Evolutionary conservation across 53 echinoderm and acorn worm genomes (phyloP).

Genomic region (Antedon mediterranea): DNA sequence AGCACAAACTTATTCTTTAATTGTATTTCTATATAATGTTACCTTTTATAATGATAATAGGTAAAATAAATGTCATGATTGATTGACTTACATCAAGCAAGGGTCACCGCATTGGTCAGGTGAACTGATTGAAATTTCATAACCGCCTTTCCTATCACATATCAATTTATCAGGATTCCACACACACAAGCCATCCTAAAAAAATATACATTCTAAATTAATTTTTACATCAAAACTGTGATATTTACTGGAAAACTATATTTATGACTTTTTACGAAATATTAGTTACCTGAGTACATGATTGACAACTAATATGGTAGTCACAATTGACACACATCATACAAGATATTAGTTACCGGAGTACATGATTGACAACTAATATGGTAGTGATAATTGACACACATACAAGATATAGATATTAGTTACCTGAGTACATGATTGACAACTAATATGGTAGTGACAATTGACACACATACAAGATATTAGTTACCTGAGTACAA

Average conservation of each 20-base stretch:
- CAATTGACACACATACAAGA: too few relatives aligned
- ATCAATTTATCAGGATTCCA: slow-evolving; percentile 30
- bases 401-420: too few relatives aligned
- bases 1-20: too few relatives aligned
- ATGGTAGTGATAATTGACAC: slow-evolving; percentile 39
- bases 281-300: too few relatives aligned
- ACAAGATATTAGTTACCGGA: slow-evolving; percentile 23
- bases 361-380: slow-evolving; percentile 54
- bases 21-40: too few relatives aligned
- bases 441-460: too few relatives aligned
- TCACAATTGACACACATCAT: background rate
- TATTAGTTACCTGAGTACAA: too few relatives aligned
- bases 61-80: background rate
- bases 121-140: slow-evolving; percentile 15
- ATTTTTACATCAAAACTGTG: background rate
- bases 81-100: slow-evolving; percentile 56
- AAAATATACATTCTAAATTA: background rate
- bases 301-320: too few relatives aligned
- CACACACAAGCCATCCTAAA: slow-evolving; percentile 68
- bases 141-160: slow-evolving; percentile 53
- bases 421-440: too few relatives aligned
- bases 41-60: background rate
- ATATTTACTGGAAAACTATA: background rate
- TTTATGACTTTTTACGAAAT: background rate
- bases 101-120: slow-evolving; percentile 27